Base-by-base conservation (phyloP, 2,113 vertebrate species). In the Argyrosomus japonicus region DNA sequence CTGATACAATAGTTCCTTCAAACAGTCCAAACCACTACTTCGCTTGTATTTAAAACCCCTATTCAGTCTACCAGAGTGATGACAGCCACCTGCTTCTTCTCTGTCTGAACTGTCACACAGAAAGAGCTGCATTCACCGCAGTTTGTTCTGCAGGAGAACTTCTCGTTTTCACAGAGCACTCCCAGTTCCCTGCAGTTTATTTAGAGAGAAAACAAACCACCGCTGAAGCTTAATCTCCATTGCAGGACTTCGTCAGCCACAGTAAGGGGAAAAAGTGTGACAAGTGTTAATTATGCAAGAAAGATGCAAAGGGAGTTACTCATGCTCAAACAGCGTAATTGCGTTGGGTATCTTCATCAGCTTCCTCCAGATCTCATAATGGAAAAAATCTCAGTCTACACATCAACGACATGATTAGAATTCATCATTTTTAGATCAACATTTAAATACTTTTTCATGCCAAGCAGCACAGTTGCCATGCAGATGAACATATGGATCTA, bases 21-120 rank as follows among this genome's bases (percentile, higher is more conserved):
- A 83, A 68, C 79, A 86, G 87, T 68, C 57, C 68, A 80, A 83
- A 83, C 78, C 75, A 18, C 74, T 75, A 69, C 88, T 91, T 78
- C 79, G 77, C 83, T 82, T 58, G 71, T 71, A 45, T 69, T 84
- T 86, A 61, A 83, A 79, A 58, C 53, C 68, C 47, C 72, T 78
- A 54, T 78, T 77, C 82, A 82, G 79, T 21, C 64, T 57, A 23
- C 65, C 21, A 1, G 63, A 67, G 80, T 78, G 68, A 90, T 84
- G 88, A 57, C 87, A 85, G 82, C 87, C 92, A 92, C 88, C 93
- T 92, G 91, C 90, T 81, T 89, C 85, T 84, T 74, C 40, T 78
- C 77, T 68, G 61, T 79, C 84, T 83, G 64, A 87, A 63, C 65
- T 67, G 88, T 87, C 85, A 62, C 68, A 84, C 60, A 9, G 3